Base-by-base conservation (phyloP, 2,888 invertebrate genomes). In the Aphidoletes aphidimyza region DNA sequence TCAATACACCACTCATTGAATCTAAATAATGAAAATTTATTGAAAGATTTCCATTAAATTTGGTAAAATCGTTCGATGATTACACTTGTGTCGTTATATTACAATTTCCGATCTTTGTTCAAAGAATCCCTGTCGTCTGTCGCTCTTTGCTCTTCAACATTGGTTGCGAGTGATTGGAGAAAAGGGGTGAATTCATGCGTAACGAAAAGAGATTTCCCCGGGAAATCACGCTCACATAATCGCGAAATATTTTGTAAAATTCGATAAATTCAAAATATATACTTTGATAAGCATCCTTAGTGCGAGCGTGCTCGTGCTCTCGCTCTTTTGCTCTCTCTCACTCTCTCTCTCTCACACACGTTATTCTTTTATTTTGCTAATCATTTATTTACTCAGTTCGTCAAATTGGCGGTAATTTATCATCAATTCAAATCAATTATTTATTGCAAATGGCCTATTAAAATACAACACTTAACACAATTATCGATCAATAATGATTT, bases 401-500 rank as follows among this genome's bases (percentile, higher is more conserved):
- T 22, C 30, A 69, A 69, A 69, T 69, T 69, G 26, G 69, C 69
- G 30, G 26, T 69, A 69, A 69, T 69, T 69, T 69, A 69, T 69
- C 69, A 69, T 69, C 69, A 69, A 54, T 69, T 69, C 69, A 30
- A 30, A 14, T 14, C 69, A 69, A 69, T 69, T 69, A 69, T 69
- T 69, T 69, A 30, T 69, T 69, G 69, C 69, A 69, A 69, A 69
- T 69, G 14, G 30, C 69, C 69, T 69, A 69, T 69, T 69, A 69
- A 30, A 69, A 69, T 69, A 69, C 17, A 69, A n/a, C 30, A 69
- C 34, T 69, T 69, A 69, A 69, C 69, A 30, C 69, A 69, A 69
- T 69, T 69, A 69, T 69, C 30, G 69, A 69, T 30, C 69, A 69
- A 69, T 69, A 69, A 69, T 69, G 30, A 34, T 26, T 69, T 34